Evolutionary conservation across 2,113 vertebrate genomes (phyloP).

Genomic region (Chamaea fasciata): DNA sequence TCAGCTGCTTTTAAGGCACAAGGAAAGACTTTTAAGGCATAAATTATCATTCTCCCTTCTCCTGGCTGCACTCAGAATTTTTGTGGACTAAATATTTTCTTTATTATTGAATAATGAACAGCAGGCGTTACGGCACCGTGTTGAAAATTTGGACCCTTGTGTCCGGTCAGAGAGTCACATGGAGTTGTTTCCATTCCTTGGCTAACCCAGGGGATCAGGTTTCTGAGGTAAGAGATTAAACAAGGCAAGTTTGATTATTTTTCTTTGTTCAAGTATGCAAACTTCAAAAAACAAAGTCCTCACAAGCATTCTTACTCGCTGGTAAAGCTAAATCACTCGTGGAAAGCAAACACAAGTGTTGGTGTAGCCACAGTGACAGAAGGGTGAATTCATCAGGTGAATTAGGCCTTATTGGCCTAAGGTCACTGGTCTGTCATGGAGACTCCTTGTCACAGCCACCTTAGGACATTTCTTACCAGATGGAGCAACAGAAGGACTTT

Average conservation of each 20-base stretch:
- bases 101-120: background rate
- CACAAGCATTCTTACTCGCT: background rate
- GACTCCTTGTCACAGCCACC: background rate
- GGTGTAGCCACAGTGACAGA: background rate
- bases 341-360: conserved; percentile 4
- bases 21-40: background rate
- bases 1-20: background rate
- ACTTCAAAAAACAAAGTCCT: background rate
- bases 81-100: background rate
- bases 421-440: background rate
- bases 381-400: background rate
- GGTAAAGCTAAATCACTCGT: background rate
- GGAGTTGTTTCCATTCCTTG: background rate
- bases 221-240: conserved; percentile 8
- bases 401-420: background rate
- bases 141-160: background rate
- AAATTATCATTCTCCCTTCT: background rate
- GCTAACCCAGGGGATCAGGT: background rate
- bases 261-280: background rate
- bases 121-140: background rate
- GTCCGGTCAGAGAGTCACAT: background rate
- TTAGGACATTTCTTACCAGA: background rate
- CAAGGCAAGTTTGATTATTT: conserved; percentile 15
- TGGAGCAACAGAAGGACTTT: background rate
- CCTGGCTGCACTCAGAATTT: background rate